Evolutionary conservation across 2,797 vertebrate genomes (phyloP).

Genomic region (Furcifer pardalis): DNA sequence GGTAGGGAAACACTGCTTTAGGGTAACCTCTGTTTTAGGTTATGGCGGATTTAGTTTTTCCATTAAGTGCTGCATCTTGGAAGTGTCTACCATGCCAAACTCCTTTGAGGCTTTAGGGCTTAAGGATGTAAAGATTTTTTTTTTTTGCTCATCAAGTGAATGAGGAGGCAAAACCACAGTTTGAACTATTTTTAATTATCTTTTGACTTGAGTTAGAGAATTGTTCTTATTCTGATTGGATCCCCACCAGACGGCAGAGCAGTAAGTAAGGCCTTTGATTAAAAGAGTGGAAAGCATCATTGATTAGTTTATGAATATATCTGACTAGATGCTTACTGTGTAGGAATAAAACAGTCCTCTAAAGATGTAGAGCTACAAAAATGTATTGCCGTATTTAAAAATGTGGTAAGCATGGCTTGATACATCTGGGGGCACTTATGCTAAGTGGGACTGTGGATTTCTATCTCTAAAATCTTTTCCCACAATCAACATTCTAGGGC

Average conservation of each 20-base stretch:
- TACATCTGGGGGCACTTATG: too few relatives aligned
- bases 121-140: constrained; percentile 47
- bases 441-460: too few relatives aligned
- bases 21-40: constrained; percentile 9
- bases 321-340: background rate
- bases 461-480: too few relatives aligned
- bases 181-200: constrained; percentile 64
- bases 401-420: too few relatives aligned
- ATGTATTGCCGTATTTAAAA: too few relatives aligned
- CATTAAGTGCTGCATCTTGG: constrained; percentile 35
- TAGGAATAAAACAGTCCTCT: too few relatives aligned
- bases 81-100: constrained; percentile 49
- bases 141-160: constrained; percentile 36
- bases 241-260: constrained; percentile 28
- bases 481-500: too few relatives aligned
- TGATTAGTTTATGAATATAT: constrained; percentile 15
- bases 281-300: constrained; percentile 36
- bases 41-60: constrained; percentile 57
- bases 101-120: constrained; percentile 54
- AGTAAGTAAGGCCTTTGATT: constrained; percentile 47
- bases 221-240: constrained; percentile 50
- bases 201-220: constrained; percentile 55
- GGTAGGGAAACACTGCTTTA: too few relatives aligned
- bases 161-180: constrained; percentile 48
- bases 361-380: too few relatives aligned